Base-by-base conservation (phyloP, 2,888 invertebrate genomes). In the Drosophila yooni region DNA sequence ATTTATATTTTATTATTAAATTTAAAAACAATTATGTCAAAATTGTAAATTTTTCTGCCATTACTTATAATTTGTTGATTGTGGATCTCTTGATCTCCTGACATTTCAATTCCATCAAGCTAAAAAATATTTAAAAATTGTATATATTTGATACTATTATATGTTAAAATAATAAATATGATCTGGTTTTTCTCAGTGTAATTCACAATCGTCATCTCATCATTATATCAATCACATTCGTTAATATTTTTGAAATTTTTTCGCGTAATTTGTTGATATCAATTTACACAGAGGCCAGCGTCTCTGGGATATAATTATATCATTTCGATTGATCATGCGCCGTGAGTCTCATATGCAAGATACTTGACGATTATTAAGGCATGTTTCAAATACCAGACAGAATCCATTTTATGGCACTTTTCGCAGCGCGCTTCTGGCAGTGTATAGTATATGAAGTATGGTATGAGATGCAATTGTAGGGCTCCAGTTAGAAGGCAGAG, bases 231-330 rank as follows among this genome's bases (percentile, higher is more conserved):
- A 74, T 81, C 86, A 76, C 87, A 89, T 90, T 90, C 88, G 86
- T 90, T 87, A 87, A 90, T 87, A 90, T 90, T 87, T 87, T 82
- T 82, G 82, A 88, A 88, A 87, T 87, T 74, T 88, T 87, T 87
- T 89, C 88, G 87, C 87, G 87, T 87, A 90, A 90, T 88, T 90
- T 87, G 86, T 90, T 87, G 89, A 90, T 89, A 90, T 88, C 90
- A 88, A 88, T 88, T 88, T 82, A 90, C 83, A 87, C 83, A 88
- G 68, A 74, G 79, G 63, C 54, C 48, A 50, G 70, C 62, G 61
- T 71, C 46, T 60, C 57, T 67, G 65, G 69, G 66, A 70, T 82
- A 90, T 88, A 88, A 88, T 88, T 88, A 88, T 90, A 89, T 88
- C 91, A 88, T 88, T 88, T 88, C 89, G 90, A 90, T 87, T 87